These are phyloP conservation scores for Rutilus rutilus DNA, from an alignment of 2,113 vertebrate species.

Conservation along the genomic window DNA sequence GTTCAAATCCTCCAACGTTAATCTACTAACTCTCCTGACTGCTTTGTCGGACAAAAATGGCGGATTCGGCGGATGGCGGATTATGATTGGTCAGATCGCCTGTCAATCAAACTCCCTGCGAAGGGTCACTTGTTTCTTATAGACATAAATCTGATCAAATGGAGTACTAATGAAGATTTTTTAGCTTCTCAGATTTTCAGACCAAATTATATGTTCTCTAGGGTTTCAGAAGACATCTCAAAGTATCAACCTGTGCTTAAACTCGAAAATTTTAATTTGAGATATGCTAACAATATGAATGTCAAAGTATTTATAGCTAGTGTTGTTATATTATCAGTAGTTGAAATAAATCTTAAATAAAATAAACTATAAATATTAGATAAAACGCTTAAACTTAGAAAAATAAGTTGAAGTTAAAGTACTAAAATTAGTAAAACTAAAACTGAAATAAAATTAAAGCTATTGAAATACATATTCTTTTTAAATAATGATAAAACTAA, in stretches of 20 bases:
- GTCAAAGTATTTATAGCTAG: background rate
- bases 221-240: background rate
- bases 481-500: background rate
- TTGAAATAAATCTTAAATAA: background rate
- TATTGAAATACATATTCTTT: too few species aligned
- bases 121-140: too few species aligned
- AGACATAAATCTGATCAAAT: too few species aligned
- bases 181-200: background rate
- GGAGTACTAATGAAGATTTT: too few species aligned
- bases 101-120: too few species aligned
- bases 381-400: background rate
- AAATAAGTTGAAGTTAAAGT: background rate
- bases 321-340: background rate
- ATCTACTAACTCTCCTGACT: too few species aligned
- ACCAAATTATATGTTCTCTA: background rate
- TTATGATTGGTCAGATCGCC: too few species aligned
- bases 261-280: background rate
- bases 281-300: background rate
- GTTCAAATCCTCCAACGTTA: too few species aligned
- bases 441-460: background rate
- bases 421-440: background rate
- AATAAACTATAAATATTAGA: background rate
- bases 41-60: too few species aligned
- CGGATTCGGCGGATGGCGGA: too few species aligned
- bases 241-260: background rate